phyloP scores from a whole-genome alignment of 2,797 vertebrate species.

The Sandelia bainsii region DNA sequence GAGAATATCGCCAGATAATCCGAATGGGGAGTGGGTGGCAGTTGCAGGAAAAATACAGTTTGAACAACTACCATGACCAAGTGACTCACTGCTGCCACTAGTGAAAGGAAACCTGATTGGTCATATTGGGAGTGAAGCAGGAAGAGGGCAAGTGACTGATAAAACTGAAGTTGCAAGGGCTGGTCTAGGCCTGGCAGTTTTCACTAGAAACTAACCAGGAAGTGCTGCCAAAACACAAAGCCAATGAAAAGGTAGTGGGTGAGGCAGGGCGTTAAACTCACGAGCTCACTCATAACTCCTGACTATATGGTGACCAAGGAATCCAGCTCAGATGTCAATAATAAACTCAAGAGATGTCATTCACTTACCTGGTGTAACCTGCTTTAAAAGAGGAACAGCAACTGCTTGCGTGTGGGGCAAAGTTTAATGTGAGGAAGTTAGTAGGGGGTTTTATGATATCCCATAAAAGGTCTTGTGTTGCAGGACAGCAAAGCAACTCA shows the following conservation, averaged over 20 bases:
- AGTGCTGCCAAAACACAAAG: slow-evolving; percentile 79
- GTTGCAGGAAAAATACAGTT: slow-evolving; percentile 80
- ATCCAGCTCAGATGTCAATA: slow-evolving; percentile 79
- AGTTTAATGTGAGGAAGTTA: slow-evolving; percentile 65
- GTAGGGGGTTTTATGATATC: slow-evolving; percentile 59
- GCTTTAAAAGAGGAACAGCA: slow-evolving; percentile 61
- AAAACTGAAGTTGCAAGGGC: slow-evolving; percentile 78
- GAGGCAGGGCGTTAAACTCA: slow-evolving; percentile 74
- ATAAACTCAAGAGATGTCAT: slow-evolving; percentile 72
- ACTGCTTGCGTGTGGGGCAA: slow-evolving; percentile 70
- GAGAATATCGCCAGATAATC: slow-evolving; percentile 76
- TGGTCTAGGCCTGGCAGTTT: slow-evolving; percentile 64
- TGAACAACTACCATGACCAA: slow-evolving; percentile 65
- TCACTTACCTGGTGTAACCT: slow-evolving; percentile 70
- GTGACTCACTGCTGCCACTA: slow-evolving; percentile 79
- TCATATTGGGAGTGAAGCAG: slow-evolving; percentile 76
- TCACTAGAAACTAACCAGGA: slow-evolving; percentile 78
- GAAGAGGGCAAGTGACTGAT: slow-evolving; percentile 84
- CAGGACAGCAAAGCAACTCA: background rate
- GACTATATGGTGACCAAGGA: slow-evolving; percentile 62
- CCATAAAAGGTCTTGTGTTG: slow-evolving; percentile 50
- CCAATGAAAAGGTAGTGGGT: slow-evolving; percentile 81
- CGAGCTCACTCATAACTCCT: slow-evolving; percentile 63
- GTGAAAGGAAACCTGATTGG: slow-evolving; percentile 84
- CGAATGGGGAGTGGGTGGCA: slow-evolving; percentile 61